phyloP scores from a whole-genome alignment of 2,888 invertebrate genomes.

The Hesperia comma region DNA sequence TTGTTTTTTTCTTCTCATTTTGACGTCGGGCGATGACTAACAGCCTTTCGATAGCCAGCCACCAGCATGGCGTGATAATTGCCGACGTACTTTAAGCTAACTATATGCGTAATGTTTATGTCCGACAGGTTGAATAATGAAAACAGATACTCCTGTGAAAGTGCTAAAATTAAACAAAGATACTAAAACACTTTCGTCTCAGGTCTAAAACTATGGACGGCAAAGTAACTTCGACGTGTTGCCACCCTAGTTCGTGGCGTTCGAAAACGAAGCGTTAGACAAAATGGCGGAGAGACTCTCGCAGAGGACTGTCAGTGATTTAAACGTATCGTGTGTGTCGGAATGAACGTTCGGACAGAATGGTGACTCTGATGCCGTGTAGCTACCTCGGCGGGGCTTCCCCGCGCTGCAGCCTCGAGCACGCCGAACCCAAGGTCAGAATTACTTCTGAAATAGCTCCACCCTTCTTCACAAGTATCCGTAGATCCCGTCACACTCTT shows the following conservation, averaged over 20 bases:
- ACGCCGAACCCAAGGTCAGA: conserved; percentile 80
- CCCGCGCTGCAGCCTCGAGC: conserved; percentile 80
- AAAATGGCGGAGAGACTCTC: conserved; percentile 70
- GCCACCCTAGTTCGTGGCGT: conserved; percentile 44
- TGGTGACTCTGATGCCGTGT: conserved; percentile 88
- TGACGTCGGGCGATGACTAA: conserved; percentile 74
- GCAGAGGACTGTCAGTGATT: conserved; percentile 75
- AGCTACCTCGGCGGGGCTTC: conserved; percentile 85
- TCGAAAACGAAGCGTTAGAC: conserved; percentile 56
- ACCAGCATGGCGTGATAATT: conserved; percentile 72
- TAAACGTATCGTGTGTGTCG: conserved; percentile 39
- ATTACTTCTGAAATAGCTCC: conserved; percentile 36
- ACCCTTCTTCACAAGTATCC: conserved; percentile 17
- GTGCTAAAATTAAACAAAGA: conserved; percentile 9
- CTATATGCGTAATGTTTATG: not conserved
- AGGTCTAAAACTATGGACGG: conserved; percentile 58
- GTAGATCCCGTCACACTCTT: conserved; percentile 15
- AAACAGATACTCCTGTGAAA: not conserved
- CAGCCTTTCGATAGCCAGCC: conserved; percentile 76
- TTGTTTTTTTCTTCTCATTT: conserved; percentile 55
- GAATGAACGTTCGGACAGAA: conserved; percentile 65
- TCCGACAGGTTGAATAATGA: not conserved
- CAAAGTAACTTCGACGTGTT: conserved; percentile 45
- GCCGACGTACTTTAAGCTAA: conserved; percentile 57
- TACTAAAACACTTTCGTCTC: conserved; percentile 20